Evolutionary conservation across 2,113 vertebrate species (phyloP).

Genomic region (Carollia perspicillata): DNA sequence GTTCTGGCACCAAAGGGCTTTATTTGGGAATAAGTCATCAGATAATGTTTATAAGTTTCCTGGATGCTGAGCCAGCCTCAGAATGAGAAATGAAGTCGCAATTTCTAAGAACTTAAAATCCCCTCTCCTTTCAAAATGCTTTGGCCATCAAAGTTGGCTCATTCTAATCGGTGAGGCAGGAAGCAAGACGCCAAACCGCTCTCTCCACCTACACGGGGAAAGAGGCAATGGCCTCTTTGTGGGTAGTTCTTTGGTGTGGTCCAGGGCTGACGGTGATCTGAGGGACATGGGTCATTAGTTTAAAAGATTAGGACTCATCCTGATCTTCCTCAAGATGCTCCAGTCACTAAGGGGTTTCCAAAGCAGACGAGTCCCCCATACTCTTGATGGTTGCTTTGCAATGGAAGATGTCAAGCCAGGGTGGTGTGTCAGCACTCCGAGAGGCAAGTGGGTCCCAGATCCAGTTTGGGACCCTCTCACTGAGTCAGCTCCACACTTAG

Average conservation of each 20-base stretch:
- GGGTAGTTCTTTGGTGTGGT: background rate
- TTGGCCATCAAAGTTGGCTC: background rate
- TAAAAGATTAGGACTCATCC: background rate
- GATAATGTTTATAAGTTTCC: background rate
- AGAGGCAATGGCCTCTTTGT: background rate
- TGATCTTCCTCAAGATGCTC: background rate
- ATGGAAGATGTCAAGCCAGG: background rate
- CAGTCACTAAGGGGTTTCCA: background rate
- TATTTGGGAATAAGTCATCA: background rate
- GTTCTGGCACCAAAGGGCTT: background rate
- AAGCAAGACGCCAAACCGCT: background rate
- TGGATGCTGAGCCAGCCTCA: background rate
- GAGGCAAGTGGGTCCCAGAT: background rate
- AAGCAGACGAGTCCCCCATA: background rate
- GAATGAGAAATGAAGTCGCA: background rate
- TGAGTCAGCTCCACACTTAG: background rate
- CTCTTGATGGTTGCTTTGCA: background rate
- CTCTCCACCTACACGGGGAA: no score
- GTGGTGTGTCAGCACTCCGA: accelerated
- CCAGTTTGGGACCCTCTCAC: no score
- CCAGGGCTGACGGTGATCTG: no score
- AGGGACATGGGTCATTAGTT: background rate
- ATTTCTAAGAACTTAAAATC: background rate
- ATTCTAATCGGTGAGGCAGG: background rate
- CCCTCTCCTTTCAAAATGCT: background rate